Conservation (phyloP, 2,888 invertebrate species). For the Ormyrus pomaceus region DNA sequence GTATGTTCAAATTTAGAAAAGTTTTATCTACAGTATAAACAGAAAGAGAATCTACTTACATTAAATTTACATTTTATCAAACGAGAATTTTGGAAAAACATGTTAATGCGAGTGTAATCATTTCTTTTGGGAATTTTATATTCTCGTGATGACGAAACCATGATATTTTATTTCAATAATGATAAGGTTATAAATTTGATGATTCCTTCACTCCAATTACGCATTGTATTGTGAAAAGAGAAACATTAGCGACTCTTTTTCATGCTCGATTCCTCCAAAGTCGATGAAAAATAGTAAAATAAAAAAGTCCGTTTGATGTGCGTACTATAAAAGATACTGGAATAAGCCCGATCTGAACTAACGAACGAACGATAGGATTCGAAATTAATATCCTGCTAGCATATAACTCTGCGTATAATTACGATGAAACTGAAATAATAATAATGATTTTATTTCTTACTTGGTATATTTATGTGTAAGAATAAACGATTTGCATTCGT, state of each 20-base stretch:
- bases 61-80: not conserved
- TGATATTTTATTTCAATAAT: not conserved
- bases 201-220: not conserved
- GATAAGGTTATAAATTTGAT: not conserved
- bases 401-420: constrained; percentile 11
- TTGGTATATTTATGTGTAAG: not conserved
- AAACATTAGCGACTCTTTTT: not conserved
- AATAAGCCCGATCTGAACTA: no score
- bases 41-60: constrained; percentile 15
- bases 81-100: not conserved
- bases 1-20: constrained; percentile 38
- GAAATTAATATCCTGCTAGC: constrained; percentile 18
- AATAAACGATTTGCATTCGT: not conserved
- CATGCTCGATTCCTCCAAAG: constrained; percentile 25
- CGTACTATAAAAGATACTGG: not conserved
- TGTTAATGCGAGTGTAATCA: not conserved
- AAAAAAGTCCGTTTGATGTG: constrained; percentile 1
- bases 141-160: not conserved
- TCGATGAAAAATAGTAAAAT: not conserved
- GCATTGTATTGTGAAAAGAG: not conserved
- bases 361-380: constrained; percentile 30
- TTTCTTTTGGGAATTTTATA: constrained; percentile 20
- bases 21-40: constrained; percentile 17
- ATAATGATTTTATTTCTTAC: constrained; percentile 4
- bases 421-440: not conserved